Evolutionary conservation across 2,797 vertebrate genomes (phyloP).

Genomic region (Eleutherodactylus coqui): DNA sequence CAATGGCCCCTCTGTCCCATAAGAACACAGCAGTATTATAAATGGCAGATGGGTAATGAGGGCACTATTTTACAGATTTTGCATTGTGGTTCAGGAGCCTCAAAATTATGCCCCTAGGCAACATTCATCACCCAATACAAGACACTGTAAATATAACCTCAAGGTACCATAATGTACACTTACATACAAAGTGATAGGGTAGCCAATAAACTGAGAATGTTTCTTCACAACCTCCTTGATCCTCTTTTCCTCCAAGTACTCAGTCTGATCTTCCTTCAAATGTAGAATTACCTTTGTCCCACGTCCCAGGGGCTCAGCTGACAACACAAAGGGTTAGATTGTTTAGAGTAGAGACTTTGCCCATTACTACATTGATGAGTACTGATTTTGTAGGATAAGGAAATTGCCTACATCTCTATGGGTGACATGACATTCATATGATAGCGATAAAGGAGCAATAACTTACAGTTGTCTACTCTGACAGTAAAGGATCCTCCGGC

Average conservation of each 20-base stretch:
- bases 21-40: neutral
- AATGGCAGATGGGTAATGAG: neutral
- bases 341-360: neutral
- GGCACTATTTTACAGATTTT: no score
- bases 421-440: neutral
- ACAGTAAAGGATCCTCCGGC: slow-evolving; percentile 79
- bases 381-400: neutral
- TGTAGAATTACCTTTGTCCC: slow-evolving; percentile 91
- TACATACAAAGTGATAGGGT: slow-evolving; percentile 91
- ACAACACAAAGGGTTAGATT: neutral
- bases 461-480: slow-evolving; percentile 73
- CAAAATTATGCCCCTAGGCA: neutral
- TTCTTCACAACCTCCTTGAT: slow-evolving; percentile 95
- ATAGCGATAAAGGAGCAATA: neutral
- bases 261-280: slow-evolving; percentile 93
- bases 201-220: slow-evolving; percentile 97
- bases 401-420: neutral
- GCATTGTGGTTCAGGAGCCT: no score
- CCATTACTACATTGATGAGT: neutral
- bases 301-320: slow-evolving; percentile 88
- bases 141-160: no score
- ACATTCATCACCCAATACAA: neutral
- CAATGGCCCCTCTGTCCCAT: neutral
- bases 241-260: slow-evolving; percentile 89
- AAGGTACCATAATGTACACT: neutral